Evolutionary conservation across 2,113 vertebrate genomes (phyloP).

Genomic region (Dicentrarchus labrax): DNA sequence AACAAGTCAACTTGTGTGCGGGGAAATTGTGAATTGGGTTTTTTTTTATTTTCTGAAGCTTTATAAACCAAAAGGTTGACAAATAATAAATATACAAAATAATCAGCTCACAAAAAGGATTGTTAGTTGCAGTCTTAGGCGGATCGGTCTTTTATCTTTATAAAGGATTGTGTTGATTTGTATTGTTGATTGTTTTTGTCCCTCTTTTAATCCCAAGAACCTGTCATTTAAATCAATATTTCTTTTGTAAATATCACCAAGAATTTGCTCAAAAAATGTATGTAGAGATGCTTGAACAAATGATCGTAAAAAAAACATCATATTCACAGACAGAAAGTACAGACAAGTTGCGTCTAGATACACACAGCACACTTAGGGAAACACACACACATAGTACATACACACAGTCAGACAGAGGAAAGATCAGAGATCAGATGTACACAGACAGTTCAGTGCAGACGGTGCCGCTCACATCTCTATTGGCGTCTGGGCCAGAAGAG

Average conservation of each 20-base stretch:
- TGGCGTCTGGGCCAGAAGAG: slow-evolving; percentile 73
- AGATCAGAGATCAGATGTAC: slow-evolving; percentile 73
- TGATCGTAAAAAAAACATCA: slow-evolving; percentile 25
- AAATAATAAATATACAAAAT: neutral
- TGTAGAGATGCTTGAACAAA: slow-evolving; percentile 2
- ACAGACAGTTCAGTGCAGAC: slow-evolving; percentile 68
- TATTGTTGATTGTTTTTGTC: neutral
- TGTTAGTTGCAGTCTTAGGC: neutral
- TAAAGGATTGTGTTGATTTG: neutral
- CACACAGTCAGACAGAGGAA: slow-evolving; percentile 59
- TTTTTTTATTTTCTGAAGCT: slow-evolving; percentile 17
- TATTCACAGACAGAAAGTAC: slow-evolving; percentile 33
- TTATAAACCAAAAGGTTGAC: neutral
- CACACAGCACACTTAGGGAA: slow-evolving; percentile 42
- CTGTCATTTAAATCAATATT: neutral
- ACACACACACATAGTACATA: slow-evolving; percentile 20
- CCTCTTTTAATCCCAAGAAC: neutral
- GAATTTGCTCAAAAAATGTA: neutral
- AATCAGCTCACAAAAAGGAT: neutral
- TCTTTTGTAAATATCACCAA: neutral
- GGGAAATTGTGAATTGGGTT: neutral
- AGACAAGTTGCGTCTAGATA: slow-evolving; percentile 39
- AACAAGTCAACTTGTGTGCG: slow-evolving; percentile 9
- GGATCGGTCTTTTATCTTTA: neutral
- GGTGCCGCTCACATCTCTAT: slow-evolving; percentile 75